Evolutionary conservation across 2,888 invertebrate genomes (phyloP), one percentile per base, ranked within the genome.

Genomic region (Alloplasta piceator): DNA sequence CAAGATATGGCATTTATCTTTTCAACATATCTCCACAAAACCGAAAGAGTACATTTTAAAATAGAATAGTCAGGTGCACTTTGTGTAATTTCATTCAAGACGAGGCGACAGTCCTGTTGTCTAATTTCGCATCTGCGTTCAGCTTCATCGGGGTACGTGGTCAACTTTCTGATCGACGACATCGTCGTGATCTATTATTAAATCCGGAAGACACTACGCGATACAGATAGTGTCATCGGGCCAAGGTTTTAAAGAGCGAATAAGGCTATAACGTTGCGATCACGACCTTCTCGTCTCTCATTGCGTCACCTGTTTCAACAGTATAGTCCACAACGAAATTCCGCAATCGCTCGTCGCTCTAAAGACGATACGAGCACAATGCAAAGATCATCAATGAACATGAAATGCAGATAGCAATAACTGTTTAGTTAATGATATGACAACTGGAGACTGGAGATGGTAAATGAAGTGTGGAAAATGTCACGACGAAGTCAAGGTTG

Each of bases 131-230:
- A 50, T 66, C 36, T 50, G 52, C 73, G 58, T 41, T 46, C 50
- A 55, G 38, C 78, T 52, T 68, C 61, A 52, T 43, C n/a, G 43
- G 75, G 10, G 56, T 73, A 79, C 79, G 82, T 82, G 70, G 70
- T 60, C 46, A 36, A 26, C 26, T 63, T 48, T 71, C 9, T 39
- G 70, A 75, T 78, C 61, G 16, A 78, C 56, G 63, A 68, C 60
- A 77, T 74, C 73, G 68, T 66, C 64, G 70, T 46, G 55, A 61
- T 75, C 78, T 82, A 82, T 82, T 75, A 78, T 82, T 82, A 78
- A 61, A 75, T 67, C 56, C 75, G 82, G 78, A 78, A 77, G 64
- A 70, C 56, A 39, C 70, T 72, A 60, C 48, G 67, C 43, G 56
- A 72, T 78, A 52, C 55, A 66, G 60, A 52, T 38, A 70, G 61